Evolutionary conservation across 1,140 invertebrate species (phyloP), one percentile per base, ranked within the genome.

Genomic region (Bactericera cockerelli): DNA sequence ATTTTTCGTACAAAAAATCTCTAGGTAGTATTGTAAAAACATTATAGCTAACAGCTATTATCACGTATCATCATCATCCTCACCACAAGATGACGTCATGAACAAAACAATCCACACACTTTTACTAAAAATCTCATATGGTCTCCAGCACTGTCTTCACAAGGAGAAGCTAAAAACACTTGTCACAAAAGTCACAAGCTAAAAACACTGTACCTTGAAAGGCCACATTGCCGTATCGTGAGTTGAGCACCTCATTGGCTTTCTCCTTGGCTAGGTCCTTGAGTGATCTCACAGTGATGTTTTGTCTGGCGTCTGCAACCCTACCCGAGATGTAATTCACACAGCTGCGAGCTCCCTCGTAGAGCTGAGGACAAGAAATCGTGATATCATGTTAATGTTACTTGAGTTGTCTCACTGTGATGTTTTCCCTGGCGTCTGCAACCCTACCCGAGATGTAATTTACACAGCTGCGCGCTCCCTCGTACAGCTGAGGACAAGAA

Each of bases 211-310:
- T 31, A 31, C 28, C 42, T 22, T 49, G 42, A 16, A 49, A 49
- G 6, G 42, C 42, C 3, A 49, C 8, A n/a, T 49, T 49, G 42
- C 42, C 42, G 42, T 49, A 49, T 4, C 42, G 42, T 6, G 42
- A 49, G 42, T 49, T 49, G 42, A 49, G 42, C n/a, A 49, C 42
- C 22, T 49, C 42, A n/a, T 49, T 49, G 4, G 42, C 42, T 49
- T 49, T 49, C n/a, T 49, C 42, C 19, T 49, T 49, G 8, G 42
- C 42, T 19, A 49, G n/a, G 19, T 49, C 42, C 19, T 49, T 49
- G n/a, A 49, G 42, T 10, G 42, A 49, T 4, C 42, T 6, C 4
- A 49, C 42, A 3, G 42, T 6, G 4, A 49, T 19, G 42, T 49
- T 49, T 49, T 49, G 42, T 49, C 22, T 49, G 42, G 19, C 42